Conservation (phyloP, 2,797 vertebrate species). For the Artibeus lituratus region DNA sequence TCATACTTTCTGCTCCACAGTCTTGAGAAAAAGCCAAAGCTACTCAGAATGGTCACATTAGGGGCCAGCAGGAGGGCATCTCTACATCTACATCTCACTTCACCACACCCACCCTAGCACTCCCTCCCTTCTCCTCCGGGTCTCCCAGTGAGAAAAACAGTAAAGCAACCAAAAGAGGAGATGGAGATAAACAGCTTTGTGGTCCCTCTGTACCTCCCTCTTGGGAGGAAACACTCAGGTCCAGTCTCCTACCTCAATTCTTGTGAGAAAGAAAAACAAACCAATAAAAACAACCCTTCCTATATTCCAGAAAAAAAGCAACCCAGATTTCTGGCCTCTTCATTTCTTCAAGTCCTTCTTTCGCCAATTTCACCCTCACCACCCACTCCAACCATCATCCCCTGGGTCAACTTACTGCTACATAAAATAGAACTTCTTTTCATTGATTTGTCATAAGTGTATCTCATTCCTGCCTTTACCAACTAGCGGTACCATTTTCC, state of each 20-base stretch:
- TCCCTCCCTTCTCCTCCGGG: neutral
- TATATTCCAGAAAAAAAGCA: neutral
- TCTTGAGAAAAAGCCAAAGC: conserved; percentile 29
- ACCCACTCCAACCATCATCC: neutral
- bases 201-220: conserved; percentile 12
- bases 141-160: neutral
- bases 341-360: neutral
- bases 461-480: conserved; percentile 9
- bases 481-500: neutral
- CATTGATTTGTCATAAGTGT: neutral
- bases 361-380: neutral
- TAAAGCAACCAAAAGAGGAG: conserved; percentile 19
- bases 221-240: neutral
- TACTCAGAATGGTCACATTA: neutral
- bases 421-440: neutral
- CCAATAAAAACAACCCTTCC: neutral
- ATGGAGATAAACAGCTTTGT: neutral
- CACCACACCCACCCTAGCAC: neutral
- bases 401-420: neutral
- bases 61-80: neutral
- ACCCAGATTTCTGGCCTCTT: neutral
- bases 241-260: neutral
- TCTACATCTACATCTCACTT: neutral
- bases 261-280: neutral
- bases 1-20: neutral